These are phyloP conservation scores for Notodonta dromedarius DNA, from an alignment of 2,888 invertebrate genomes.

Conservation along the genomic window DNA sequence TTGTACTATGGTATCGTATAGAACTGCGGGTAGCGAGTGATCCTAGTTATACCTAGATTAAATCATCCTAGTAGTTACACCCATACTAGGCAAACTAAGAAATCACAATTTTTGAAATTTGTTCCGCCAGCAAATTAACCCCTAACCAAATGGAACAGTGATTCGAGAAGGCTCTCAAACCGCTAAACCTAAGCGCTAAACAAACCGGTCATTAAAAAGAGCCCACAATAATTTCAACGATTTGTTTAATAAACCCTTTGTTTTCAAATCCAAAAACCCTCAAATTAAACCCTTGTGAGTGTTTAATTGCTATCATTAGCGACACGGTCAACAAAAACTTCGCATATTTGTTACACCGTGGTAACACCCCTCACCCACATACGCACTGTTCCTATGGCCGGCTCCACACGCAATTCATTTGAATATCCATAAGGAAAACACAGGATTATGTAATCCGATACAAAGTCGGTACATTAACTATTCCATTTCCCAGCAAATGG, in stretches of 20 bases:
- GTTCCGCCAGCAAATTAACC: no score
- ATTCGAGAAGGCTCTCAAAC: no score
- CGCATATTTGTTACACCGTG: background rate
- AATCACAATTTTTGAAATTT: no score
- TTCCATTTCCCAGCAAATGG: slow-evolving; percentile 36
- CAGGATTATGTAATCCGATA: slow-evolving; percentile 46
- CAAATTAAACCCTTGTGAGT: slow-evolving; percentile 16
- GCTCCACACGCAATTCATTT: slow-evolving; percentile 54
- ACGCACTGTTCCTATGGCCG: slow-evolving; percentile 21
- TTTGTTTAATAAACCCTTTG: background rate
- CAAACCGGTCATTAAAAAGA: no score
- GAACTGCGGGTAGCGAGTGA: no score
- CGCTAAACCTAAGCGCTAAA: no score
- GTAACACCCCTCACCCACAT: background rate
- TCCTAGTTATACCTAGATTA: no score
- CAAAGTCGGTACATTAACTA: slow-evolving; percentile 30
- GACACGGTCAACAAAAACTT: slow-evolving; percentile 30
- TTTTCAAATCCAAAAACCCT: background rate
- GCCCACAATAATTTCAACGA: no score
- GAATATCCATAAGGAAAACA: slow-evolving; percentile 57
- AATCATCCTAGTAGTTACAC: no score
- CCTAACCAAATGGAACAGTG: no score
- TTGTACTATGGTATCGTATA: no score
- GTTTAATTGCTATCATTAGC: slow-evolving; percentile 31
- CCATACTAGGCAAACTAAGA: no score